Evolutionary conservation across 2,113 vertebrate genomes (phyloP).

Genomic region (Salvelinus fontinalis): DNA sequence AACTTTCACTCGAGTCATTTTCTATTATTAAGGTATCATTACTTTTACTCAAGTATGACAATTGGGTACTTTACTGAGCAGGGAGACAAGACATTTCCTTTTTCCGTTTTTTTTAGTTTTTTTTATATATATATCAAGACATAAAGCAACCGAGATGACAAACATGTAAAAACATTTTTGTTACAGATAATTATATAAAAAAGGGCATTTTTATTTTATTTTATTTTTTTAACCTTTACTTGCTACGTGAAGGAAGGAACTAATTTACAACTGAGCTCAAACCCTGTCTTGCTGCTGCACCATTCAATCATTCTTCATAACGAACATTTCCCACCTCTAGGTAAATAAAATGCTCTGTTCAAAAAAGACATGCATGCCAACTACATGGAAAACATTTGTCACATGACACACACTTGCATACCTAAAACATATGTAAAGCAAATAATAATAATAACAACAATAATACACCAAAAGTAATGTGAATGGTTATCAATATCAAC

Average conservation of each 20-base stretch:
- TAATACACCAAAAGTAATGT: conserved; percentile 18
- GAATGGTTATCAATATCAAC: conserved; percentile 15
- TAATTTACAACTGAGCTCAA: conserved; percentile 66
- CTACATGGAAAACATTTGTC: conserved; percentile 26
- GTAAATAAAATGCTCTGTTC: conserved; percentile 35
- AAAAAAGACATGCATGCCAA: conserved; percentile 27
- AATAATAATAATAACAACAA: too few species aligned
- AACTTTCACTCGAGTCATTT: too few species aligned
- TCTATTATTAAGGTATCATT: too few species aligned
- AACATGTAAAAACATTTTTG: conserved; percentile 66
- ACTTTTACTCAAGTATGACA: too few species aligned
- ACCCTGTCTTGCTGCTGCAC: conserved; percentile 44
- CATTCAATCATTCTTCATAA: conserved; percentile 28
- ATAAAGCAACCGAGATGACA: conserved; percentile 64
- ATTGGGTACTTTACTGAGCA: not conserved
- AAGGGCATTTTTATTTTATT: conserved; percentile 31
- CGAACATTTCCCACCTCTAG: conserved; percentile 25
- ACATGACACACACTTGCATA: conserved; percentile 37
- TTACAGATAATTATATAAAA: conserved; percentile 66
- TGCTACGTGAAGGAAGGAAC: conserved; percentile 66
- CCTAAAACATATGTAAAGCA: conserved; percentile 22
- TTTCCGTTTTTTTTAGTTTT: conserved; percentile 56
- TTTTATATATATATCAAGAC: conserved; percentile 61
- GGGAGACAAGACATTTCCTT: conserved; percentile 28
- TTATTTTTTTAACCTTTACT: conserved; percentile 37